Conservation (phyloP, 2,797 vertebrate genomes). For the Eulemur rubriventer region DNA sequence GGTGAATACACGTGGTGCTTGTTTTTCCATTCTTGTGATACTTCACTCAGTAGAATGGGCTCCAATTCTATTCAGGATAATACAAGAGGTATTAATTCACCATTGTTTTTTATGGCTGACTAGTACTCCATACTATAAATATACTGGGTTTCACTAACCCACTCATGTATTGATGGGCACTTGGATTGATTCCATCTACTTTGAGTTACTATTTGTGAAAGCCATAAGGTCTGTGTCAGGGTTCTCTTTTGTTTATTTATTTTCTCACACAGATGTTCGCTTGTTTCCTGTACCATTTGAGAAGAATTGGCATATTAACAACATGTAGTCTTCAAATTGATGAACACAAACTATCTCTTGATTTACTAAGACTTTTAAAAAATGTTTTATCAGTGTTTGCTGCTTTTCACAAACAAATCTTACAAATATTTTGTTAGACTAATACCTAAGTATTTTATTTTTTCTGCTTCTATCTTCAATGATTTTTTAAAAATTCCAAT, state of each 20-base stretch:
- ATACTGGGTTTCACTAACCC: too few relatives aligned
- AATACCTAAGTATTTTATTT: background rate
- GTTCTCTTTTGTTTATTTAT: background rate
- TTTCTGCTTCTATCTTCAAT: background rate
- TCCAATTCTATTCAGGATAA: too few relatives aligned
- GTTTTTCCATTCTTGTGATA: too few relatives aligned
- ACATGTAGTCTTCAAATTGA: background rate
- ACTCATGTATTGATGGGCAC: too few relatives aligned
- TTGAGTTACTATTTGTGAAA: background rate
- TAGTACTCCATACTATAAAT: too few relatives aligned
- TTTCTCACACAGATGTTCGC: background rate
- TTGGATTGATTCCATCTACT: too few relatives aligned
- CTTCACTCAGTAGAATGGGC: too few relatives aligned
- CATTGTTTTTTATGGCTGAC: too few relatives aligned
- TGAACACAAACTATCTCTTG: background rate
- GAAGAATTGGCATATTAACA: background rate
- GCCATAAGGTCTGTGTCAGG: background rate
- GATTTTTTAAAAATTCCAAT: background rate
- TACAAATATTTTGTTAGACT: background rate
- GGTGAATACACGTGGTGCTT: too few relatives aligned
- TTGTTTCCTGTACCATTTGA: background rate
- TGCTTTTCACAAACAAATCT: background rate
- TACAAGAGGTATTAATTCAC: too few relatives aligned
- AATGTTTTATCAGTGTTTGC: background rate
- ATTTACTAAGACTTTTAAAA: background rate